Conservation (phyloP, 2,113 vertebrate genomes). For the Carettochelys insculpta region DNA sequence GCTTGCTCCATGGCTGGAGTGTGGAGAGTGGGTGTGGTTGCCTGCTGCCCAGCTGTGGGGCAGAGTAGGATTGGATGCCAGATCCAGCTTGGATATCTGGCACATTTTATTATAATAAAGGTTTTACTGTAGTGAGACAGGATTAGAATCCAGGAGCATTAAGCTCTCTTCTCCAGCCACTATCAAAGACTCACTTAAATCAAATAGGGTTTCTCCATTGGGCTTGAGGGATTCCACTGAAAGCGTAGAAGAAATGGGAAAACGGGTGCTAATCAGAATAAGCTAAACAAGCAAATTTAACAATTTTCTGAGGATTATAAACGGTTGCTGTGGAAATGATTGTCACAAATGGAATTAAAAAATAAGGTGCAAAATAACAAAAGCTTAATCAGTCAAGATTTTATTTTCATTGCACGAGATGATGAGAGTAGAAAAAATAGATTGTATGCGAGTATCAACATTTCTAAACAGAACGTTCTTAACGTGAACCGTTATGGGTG, state of each 20-base stretch:
- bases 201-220: neutral
- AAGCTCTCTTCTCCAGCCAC: neutral
- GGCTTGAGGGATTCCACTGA: no score
- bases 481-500: neutral
- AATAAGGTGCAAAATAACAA: neutral
- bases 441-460: no score
- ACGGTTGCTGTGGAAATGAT: neutral
- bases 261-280: neutral
- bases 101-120: no score
- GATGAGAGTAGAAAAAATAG: neutral
- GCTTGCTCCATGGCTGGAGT: no score
- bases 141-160: neutral
- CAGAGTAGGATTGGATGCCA: no score
- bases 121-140: no score
- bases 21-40: no score
- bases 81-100: no score
- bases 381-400: neutral
- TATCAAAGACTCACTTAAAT: neutral
- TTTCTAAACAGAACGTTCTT: neutral
- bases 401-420: neutral
- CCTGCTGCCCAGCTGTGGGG: no score
- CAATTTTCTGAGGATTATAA: neutral
- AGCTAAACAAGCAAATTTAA: neutral
- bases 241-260: no score
- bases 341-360: neutral